phyloP scores from a whole-genome alignment of 2,888 invertebrate genomes.

The Acleris holmiana region DNA sequence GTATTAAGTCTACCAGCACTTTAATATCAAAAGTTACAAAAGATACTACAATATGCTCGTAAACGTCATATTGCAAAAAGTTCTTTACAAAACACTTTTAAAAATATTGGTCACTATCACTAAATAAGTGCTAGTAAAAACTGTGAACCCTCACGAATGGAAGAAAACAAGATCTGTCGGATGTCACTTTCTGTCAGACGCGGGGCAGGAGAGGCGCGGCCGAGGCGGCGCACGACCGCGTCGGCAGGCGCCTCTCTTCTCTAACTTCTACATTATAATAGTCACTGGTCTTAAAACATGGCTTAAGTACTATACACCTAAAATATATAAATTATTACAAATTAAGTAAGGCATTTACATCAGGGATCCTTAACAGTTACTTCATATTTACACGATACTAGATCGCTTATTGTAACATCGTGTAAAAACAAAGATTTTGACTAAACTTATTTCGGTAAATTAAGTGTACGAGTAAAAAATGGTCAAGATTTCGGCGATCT shows the following conservation, averaged over 20 bases:
- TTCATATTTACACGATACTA: conserved; percentile 80
- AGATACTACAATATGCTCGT: conserved; percentile 73
- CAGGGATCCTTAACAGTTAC: conserved; percentile 78
- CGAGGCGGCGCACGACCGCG: conserved; percentile 57
- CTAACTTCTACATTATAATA: conserved; percentile 80
- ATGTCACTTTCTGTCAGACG: conserved; percentile 77
- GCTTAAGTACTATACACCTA: conserved; percentile 85
- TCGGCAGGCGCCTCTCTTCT: conserved; percentile 71
- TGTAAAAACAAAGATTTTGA: conserved; percentile 81
- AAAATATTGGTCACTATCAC: conserved; percentile 68
- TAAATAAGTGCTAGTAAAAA: conserved; percentile 72
- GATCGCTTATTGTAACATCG: conserved; percentile 70
- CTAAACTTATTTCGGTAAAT: conserved; percentile 83
- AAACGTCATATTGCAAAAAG: conserved; percentile 70
- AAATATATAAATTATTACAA: conserved; percentile 85
- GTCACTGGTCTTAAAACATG: conserved; percentile 84
- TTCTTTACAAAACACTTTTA: conserved; percentile 72
- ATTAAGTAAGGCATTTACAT: conserved; percentile 85
- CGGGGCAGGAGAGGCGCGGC: conserved; percentile 70
- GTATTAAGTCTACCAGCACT: conserved; percentile 76
- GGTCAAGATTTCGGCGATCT: conserved; percentile 85
- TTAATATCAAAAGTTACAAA: conserved; percentile 83
- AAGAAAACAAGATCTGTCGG: conserved; percentile 70
- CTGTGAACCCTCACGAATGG: conserved; percentile 65
- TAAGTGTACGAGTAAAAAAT: conserved; percentile 75